Percentiles rank a stretch among this genome's conserved stretches.
phyloP scores from a whole-genome alignment of 2,797 vertebrate genomes.

The Melopsittacus undulatus region DNA sequence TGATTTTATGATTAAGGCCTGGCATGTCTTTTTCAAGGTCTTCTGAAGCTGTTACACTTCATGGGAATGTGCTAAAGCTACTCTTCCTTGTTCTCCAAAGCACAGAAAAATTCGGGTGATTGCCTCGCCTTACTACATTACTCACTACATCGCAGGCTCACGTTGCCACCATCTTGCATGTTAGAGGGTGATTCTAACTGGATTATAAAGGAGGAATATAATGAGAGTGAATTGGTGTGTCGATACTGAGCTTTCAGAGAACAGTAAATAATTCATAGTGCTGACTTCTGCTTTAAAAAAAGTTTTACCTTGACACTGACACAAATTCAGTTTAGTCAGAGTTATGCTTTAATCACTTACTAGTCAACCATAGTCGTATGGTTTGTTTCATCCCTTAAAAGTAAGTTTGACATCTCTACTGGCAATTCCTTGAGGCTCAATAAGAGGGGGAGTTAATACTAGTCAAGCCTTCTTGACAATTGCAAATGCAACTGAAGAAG shows the following conservation, averaged over 20 bases:
- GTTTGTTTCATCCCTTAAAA: slow-evolving; percentile 18
- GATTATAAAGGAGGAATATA: background rate
- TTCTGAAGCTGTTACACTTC: background rate
- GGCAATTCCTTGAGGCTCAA: background rate
- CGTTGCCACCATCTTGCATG: accelerated
- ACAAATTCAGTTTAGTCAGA: background rate
- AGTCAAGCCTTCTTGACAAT: background rate
- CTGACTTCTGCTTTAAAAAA: background rate
- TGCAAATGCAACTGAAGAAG: background rate
- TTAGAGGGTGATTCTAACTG: background rate
- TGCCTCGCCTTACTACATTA: background rate
- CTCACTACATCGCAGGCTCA: background rate
- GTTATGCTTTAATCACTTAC: background rate
- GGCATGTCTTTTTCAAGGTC: background rate
- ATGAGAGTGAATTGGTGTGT: background rate
- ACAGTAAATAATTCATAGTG: background rate
- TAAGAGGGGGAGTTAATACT: background rate
- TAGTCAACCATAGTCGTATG: background rate
- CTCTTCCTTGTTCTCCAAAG: background rate
- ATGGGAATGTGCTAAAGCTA: background rate
- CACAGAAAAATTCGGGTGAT: background rate
- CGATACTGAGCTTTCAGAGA: background rate
- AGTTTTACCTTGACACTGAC: background rate
- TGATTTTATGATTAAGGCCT: background rate
- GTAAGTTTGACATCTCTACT: background rate